Conservation (phyloP, 2,113 vertebrate genomes). For the Ornithorhynchus anatinus region DNA sequence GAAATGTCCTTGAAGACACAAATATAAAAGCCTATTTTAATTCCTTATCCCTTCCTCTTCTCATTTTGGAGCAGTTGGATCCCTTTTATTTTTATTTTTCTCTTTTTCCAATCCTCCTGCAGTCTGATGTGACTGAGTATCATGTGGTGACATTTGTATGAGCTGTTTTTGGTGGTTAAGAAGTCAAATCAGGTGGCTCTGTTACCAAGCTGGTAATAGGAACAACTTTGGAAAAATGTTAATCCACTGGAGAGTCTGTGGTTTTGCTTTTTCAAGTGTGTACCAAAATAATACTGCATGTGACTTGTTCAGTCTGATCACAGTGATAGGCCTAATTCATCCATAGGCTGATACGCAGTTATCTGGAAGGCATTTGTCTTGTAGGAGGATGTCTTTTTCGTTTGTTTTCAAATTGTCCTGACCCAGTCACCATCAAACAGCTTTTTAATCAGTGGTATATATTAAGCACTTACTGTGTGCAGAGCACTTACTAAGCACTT, state of each 20-base stretch:
- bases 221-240: not conserved
- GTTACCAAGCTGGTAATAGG: not conserved
- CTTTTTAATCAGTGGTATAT: no score
- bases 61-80: slow-evolving; percentile 27
- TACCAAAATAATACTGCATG: not conserved
- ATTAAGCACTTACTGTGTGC: no score
- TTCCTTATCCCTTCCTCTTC: not conserved
- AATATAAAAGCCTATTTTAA: not conserved
- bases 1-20: not conserved
- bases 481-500: no score
- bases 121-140: slow-evolving; percentile 19
- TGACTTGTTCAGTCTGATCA: not conserved
- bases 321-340: no score
- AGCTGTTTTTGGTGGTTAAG: slow-evolving; percentile 26
- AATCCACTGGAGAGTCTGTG: not conserved
- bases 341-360: no score
- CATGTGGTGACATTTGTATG: slow-evolving; percentile 32
- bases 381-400: no score
- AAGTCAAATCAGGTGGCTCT: slow-evolving; percentile 5
- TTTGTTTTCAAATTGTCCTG: no score
- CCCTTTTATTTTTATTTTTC: not conserved
- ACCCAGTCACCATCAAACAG: no score
- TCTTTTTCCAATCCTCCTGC: slow-evolving; percentile 24
- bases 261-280: not conserved
- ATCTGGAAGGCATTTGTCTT: no score